Base-by-base conservation (phyloP, 35 echinoderm and acorn worm species). In the Nesometra sesokonis region DNA sequence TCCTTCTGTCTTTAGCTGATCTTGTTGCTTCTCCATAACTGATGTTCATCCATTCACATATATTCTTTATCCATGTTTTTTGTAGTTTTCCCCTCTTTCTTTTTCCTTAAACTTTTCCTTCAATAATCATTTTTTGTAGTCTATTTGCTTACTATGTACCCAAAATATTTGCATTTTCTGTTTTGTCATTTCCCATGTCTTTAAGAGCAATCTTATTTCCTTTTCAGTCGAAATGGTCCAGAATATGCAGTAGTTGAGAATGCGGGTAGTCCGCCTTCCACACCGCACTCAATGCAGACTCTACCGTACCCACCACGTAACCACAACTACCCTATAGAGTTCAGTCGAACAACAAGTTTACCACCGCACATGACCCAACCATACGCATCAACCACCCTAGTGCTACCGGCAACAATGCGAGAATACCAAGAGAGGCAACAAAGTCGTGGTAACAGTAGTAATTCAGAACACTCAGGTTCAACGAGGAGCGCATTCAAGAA, bases 331-430 rank as follows among this genome's bases (percentile, higher is more conserved):
- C 9, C 52, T 17, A 67, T 67, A 17, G 52, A 67, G 21, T 67
- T 17, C 21, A 67, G 23, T 27, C 52, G 52, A 5, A 67, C 52
- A 5, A 67, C 52, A 11, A 67, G 52, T 27, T 67, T 67, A 27
- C 52, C 52, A 27, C 52, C 52, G 21, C 52, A 83, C 81, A 37
- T 83, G 37, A 83, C 81, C 3, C 81, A 83, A 29, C 81, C 81
- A 5, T 83, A 83, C 30, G 81, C 81, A 39, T 83, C 81, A 35
- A 83, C 81, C 17, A 83, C 81, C 17, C 35, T 83, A 0, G 81
- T 83, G 15, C 34, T 83, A 38, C 81, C 81, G 19, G 17, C 81
- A 17, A 83, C 34, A 3, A 83, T 83, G 34, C 9, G 37, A 29
- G 81, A 83, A 37, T 37, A 38, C n/a, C 36, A 37, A 29, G 81